These are phyloP conservation scores for Pachypanchax playfairii DNA, from an alignment of 2,113 vertebrate species.

Conservation along the genomic window DNA sequence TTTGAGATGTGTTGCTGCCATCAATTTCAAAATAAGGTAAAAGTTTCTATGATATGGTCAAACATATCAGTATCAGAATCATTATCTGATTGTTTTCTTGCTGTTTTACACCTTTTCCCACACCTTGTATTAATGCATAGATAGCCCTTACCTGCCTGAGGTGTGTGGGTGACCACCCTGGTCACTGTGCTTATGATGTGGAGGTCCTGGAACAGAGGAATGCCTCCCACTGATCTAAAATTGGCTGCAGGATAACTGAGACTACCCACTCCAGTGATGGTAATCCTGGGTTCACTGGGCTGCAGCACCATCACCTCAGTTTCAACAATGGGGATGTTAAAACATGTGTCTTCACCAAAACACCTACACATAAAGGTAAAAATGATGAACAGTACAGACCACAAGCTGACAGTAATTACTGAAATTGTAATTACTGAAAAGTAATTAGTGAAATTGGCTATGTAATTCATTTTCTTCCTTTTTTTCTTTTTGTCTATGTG, in stretches of 20 bases:
- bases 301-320: constrained; percentile 94
- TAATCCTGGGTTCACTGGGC: constrained; percentile 93
- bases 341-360: constrained; percentile 96
- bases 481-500: too few relatives aligned
- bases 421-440: too few relatives aligned
- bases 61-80: too few relatives aligned
- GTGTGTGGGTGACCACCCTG: constrained; percentile 75
- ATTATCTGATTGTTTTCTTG: too few relatives aligned
- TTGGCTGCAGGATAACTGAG: constrained; percentile 85
- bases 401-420: background rate
- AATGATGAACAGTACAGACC: background rate
- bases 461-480: too few relatives aligned
- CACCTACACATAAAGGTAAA: constrained; percentile 79
- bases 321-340: constrained; percentile 91
- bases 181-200: constrained; percentile 90
- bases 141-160: constrained; percentile 63
- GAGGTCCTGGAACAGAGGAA: constrained; percentile 88
- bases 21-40: too few relatives aligned
- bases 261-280: constrained; percentile 88
- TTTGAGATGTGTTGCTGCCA: too few relatives aligned
- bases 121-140: too few relatives aligned
- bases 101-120: too few relatives aligned
- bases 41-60: too few relatives aligned
- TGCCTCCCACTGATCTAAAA: constrained; percentile 82
- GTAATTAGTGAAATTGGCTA: too few relatives aligned